Base-by-base conservation (phyloP, 1,140 invertebrate genomes). In the Brachionus rotundiformis region DNA sequence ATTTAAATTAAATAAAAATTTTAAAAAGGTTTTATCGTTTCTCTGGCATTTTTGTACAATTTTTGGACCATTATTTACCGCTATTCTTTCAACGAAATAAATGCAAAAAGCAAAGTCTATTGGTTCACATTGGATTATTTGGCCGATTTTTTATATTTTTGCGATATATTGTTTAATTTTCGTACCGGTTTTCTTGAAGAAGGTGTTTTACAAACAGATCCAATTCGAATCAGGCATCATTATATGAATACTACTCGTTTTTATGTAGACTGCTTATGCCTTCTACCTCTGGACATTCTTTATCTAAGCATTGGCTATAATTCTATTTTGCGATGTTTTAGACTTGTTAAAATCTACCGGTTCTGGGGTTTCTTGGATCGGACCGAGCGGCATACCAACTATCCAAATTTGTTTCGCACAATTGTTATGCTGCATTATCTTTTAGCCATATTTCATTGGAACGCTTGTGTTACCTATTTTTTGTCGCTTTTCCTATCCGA, bases 231-330 rank as follows among this genome's bases (percentile, higher is more conserved):
- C 81, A 91, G 95, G 73, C 93, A 95, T 84, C 95, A 98, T 88
- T 98, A 99, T 88, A 96, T 97, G 93, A 98, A 98, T 90, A 96
- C 95, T 83, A 98, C 95, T 75, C 95, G 93, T 61, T 98, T 98
- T 90, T 98, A 99, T 91, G 95, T 98, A 88, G 96, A 98, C 91
- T 96, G 94, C 89, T 91, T 98, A 86, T 98, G 95, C 90, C 91
- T 98, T 86, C 90, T 98, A 86, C 96, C 96, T 82, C 90, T 98
- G 86, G 96, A 98, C 90, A 96, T 97, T 90, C 92, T 98, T 84
- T 98, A 98, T 89, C 90, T 98, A 85, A 98, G 95, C 86, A 95
- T 98, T 87, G 95, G 94, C 84, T 98, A 96, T 91, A 98, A 97
- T 89, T 98, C 95, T 86, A 95, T 98, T 84, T 90, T 98, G 83